phyloP scores from a whole-genome alignment of 2,888 invertebrate species.

The Drosophila mercatorum region DNA sequence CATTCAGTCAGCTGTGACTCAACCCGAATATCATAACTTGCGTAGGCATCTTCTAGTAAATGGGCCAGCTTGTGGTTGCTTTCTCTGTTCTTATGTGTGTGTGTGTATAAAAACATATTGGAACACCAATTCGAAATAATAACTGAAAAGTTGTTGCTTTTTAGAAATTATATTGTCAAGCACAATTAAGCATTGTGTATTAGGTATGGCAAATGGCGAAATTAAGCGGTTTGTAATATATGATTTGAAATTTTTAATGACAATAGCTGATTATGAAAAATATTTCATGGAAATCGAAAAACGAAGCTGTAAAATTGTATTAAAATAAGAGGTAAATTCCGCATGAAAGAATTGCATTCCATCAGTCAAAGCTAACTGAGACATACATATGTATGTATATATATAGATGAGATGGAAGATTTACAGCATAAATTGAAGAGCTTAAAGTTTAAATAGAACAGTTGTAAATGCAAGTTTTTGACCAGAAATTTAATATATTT shows the following conservation, averaged over 20 bases:
- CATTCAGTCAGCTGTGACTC: constrained; percentile 29
- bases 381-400: neutral
- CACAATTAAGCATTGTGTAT: constrained; percentile 64
- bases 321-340: neutral
- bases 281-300: too few relatives aligned
- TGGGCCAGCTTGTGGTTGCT: constrained; percentile 33
- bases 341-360: neutral
- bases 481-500: too few relatives aligned
- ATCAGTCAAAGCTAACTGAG: neutral
- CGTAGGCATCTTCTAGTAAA: constrained; percentile 28
- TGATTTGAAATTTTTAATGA: neutral
- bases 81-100: constrained; percentile 4
- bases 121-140: constrained; percentile 2
- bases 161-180: constrained; percentile 84
- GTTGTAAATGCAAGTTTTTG: too few relatives aligned
- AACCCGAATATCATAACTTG: constrained; percentile 43
- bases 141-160: constrained; percentile 39
- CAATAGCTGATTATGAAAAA: neutral
- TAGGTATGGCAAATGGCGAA: neutral
- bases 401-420: neutral
- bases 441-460: neutral
- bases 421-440: neutral
- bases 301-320: neutral
- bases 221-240: neutral
- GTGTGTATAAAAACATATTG: constrained; percentile 21